Conservation (phyloP, 2,888 invertebrate species). For the Arenicola marina region DNA sequence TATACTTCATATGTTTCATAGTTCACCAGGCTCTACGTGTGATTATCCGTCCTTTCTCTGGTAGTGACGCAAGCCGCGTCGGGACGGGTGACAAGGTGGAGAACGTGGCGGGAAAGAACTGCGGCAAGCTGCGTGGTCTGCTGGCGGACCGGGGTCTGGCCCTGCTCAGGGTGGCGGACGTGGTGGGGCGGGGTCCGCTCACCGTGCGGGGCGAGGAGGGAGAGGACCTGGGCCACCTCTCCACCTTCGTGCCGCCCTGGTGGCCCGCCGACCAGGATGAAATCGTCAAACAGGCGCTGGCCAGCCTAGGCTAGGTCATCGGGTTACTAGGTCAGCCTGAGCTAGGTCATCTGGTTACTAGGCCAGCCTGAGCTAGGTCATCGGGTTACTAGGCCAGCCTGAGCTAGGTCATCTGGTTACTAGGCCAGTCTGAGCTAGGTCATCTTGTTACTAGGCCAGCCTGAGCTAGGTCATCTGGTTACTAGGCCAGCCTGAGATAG, state of each 20-base stretch:
- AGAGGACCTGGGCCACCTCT: constrained; percentile 14
- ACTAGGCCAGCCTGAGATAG: no score
- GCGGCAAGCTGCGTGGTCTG: constrained; percentile 24
- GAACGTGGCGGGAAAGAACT: constrained; percentile 23
- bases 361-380: no score
- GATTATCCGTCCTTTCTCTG: background rate
- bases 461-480: no score
- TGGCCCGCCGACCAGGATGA: constrained; percentile 29
- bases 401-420: no score
- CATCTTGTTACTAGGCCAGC: no score
- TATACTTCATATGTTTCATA: no score
- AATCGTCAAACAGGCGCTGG: constrained; percentile 19
- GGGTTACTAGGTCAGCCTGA: no score
- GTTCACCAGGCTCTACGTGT: background rate
- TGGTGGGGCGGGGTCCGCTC: constrained; percentile 14
- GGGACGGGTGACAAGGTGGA: constrained; percentile 10
- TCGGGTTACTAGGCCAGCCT: no score
- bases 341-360: no score
- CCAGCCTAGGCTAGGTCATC: no score
- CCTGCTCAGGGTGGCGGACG: constrained; percentile 27
- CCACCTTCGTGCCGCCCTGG: constrained; percentile 27
- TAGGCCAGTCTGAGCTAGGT: no score
- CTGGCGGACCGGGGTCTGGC: constrained; percentile 25
- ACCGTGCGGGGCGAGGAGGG: constrained; percentile 1
- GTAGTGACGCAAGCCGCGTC: background rate